A percentile compares a stretch with the other conserved stretches of the same genome.
These are phyloP conservation scores for Lacerta viridis DNA, from an alignment of 2,797 vertebrate species.

Conservation along the genomic window DNA sequence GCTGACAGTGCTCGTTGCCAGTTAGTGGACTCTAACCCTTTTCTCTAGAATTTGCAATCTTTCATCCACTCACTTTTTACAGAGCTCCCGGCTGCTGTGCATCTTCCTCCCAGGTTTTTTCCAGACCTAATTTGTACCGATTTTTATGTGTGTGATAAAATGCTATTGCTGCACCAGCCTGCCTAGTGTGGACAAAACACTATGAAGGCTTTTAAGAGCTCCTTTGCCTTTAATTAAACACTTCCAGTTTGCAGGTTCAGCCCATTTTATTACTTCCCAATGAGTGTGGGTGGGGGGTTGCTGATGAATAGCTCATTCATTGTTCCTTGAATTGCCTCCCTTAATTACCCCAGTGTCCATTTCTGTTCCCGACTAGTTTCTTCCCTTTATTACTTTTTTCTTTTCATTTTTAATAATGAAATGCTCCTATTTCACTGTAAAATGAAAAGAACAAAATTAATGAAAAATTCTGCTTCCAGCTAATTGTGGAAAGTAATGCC, in stretches of 20 bases:
- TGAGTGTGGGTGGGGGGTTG: neutral
- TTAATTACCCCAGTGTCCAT: neutral
- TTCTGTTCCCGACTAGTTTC: neutral
- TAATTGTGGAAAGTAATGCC: neutral
- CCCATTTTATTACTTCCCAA: neutral
- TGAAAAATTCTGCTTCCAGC: neutral
- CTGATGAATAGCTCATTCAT: neutral
- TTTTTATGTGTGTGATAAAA: neutral
- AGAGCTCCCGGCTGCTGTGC: neutral
- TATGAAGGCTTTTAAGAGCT: neutral
- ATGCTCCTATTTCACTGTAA: neutral
- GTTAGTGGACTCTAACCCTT: neutral
- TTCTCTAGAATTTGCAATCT: neutral
- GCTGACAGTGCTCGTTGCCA: neutral
- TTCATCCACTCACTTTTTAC: neutral
- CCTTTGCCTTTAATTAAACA: conserved; percentile 6
- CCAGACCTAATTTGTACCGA: neutral
- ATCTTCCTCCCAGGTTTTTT: neutral
- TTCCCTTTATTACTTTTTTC: neutral
- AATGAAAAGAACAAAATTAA: neutral
- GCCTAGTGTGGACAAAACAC: neutral
- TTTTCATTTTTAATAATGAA: neutral
- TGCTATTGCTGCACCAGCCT: neutral
- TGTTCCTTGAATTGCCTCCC: neutral
- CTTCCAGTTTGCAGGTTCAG: neutral